Evolutionary conservation across 2,797 vertebrate genomes (phyloP).

Genomic region (Spea hammondii): DNA sequence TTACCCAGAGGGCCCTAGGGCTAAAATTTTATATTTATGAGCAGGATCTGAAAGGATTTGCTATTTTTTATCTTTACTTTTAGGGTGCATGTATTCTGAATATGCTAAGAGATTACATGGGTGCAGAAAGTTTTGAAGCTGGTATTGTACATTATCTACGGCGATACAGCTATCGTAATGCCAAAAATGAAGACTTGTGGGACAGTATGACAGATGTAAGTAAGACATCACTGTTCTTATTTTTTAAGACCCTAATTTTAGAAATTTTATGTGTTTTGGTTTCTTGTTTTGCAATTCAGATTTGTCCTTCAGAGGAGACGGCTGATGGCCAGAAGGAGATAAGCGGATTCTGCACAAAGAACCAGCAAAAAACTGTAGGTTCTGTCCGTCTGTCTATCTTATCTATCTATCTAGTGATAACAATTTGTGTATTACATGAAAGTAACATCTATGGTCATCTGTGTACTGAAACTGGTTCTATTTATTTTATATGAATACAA

Average conservation of each 20-base stretch:
- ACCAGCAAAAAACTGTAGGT: conserved; percentile 57
- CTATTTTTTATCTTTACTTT: conserved; percentile 37
- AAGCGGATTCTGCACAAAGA: conserved; percentile 71
- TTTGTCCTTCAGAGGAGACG: conserved; percentile 69
- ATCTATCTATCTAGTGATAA: too few relatives aligned
- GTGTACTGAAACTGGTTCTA: too few relatives aligned
- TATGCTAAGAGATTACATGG: conserved; percentile 86
- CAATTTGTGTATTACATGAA: too few relatives aligned
- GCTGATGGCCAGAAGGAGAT: conserved; percentile 58
- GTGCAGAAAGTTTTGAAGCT: conserved; percentile 78
- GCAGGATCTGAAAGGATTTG: not conserved
- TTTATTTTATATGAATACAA: too few relatives aligned
- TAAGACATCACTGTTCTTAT: conserved; percentile 18
- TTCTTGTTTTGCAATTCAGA: conserved; percentile 59
- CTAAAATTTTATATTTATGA: not conserved
- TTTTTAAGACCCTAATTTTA: not conserved
- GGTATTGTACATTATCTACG: conserved; percentile 83
- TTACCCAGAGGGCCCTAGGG: not conserved
- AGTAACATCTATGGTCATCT: too few relatives aligned
- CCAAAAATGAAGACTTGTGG: conserved; percentile 84
- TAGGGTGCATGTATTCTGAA: conserved; percentile 89
- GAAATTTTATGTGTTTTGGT: conserved; percentile 5
- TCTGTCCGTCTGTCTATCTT: not conserved
- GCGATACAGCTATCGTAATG: conserved; percentile 86
- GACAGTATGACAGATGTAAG: conserved; percentile 82